Conservation (phyloP, 2,888 invertebrate genomes). For the Eugnorisma glareosa region DNA sequence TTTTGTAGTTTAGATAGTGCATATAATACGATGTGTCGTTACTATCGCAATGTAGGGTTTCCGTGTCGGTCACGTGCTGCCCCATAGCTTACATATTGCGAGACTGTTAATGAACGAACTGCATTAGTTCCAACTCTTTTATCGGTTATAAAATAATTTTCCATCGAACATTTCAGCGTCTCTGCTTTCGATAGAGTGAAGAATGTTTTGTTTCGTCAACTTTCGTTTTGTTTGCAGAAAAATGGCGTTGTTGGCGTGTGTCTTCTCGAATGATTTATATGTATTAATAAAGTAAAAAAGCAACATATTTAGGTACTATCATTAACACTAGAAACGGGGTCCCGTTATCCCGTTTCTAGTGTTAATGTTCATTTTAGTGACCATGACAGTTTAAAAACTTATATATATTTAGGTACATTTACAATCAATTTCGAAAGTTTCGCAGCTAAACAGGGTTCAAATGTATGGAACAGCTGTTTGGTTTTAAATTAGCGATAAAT, state of each 20-base stretch:
- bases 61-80: conserved; percentile 51
- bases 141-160: conserved; percentile 49
- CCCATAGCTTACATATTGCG: conserved; percentile 13
- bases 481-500: too few relatives aligned
- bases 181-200: neutral
- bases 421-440: neutral
- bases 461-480: too few relatives aligned
- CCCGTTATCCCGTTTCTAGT: too few relatives aligned
- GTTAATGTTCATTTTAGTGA: too few relatives aligned
- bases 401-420: too few relatives aligned
- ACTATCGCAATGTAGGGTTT: conserved; percentile 27
- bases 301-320: too few relatives aligned
- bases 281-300: neutral
- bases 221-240: neutral
- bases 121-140: conserved; percentile 61
- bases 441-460: too few relatives aligned
- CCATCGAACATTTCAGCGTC: conserved; percentile 25
- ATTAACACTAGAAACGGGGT: too few relatives aligned
- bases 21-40: neutral
- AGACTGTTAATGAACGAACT: conserved; percentile 35
- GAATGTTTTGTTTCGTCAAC: conserved; percentile 13
- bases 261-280: neutral
- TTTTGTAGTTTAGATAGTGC: too few relatives aligned
- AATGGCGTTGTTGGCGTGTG: neutral
- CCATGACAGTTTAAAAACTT: too few relatives aligned